A percentile compares a stretch with the other conserved stretches of the same genome.
Evolutionary conservation across 2,888 invertebrate species (phyloP).

Genomic region (Chalcis sispes): DNA sequence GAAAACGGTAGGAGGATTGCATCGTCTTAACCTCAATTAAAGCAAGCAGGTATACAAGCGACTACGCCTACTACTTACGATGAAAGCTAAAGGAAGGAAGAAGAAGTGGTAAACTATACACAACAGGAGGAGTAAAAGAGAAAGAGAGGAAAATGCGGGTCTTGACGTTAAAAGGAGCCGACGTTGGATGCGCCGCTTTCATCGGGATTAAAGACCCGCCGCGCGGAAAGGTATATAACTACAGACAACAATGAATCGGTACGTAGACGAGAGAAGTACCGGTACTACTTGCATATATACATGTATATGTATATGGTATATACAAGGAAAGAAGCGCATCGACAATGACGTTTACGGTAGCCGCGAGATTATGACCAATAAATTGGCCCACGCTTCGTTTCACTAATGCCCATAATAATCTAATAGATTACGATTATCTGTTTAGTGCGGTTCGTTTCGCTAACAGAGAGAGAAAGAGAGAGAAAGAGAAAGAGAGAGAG

Average conservation of each 20-base stretch:
- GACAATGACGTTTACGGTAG: constrained; percentile 64
- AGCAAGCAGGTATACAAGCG: constrained; percentile 65
- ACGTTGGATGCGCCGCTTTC: constrained; percentile 57
- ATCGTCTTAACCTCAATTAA: constrained; percentile 69
- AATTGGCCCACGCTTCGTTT: constrained; percentile 75
- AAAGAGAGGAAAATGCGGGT: constrained; percentile 52
- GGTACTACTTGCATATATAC: too few species aligned
- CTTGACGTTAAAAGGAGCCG: constrained; percentile 69
- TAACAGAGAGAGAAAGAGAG: background rate
- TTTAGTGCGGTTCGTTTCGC: constrained; percentile 72
- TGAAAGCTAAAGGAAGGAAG: constrained; percentile 33
- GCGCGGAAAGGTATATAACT: constrained; percentile 48
- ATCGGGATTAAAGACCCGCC: constrained; percentile 70
- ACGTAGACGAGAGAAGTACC: too few species aligned
- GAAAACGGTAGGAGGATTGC: constrained; percentile 53
- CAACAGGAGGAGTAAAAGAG: background rate
- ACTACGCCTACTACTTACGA: constrained; percentile 64
- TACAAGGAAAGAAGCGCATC: background rate
- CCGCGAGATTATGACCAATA: constrained; percentile 73
- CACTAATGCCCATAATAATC: constrained; percentile 75
- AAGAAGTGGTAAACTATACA: background rate
- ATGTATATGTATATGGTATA: too few species aligned
- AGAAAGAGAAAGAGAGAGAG: background rate
- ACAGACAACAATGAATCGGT: constrained; percentile 32
- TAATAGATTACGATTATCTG: constrained; percentile 76